phyloP scores from a whole-genome alignment of 2,797 vertebrate genomes.

The Antrozous pallidus region DNA sequence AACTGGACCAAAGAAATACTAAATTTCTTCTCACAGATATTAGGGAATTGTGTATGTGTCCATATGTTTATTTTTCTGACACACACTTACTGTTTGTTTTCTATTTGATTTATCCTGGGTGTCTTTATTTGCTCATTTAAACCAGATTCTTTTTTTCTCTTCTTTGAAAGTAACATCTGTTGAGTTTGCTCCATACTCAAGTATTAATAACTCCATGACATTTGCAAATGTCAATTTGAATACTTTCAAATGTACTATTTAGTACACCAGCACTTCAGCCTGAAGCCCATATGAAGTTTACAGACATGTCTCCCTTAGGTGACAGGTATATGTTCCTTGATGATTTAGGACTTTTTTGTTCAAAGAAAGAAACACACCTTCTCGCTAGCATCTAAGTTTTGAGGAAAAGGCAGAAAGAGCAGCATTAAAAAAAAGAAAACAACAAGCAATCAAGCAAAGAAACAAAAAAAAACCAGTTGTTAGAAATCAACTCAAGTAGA shows the following conservation, averaged over 20 bases:
- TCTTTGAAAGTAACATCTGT: constrained; percentile 23
- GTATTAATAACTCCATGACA: background rate
- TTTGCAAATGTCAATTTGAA: background rate
- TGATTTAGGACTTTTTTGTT: background rate
- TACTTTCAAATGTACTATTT: background rate
- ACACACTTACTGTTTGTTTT: constrained; percentile 22
- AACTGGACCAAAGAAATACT: background rate
- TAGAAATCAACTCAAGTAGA: background rate
- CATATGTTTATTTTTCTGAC: background rate
- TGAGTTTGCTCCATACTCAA: background rate
- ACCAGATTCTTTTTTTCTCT: background rate
- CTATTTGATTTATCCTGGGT: background rate
- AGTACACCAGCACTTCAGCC: background rate
- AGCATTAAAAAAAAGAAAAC: background rate
- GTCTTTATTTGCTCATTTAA: background rate
- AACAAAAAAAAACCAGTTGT: background rate
- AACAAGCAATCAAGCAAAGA: background rate
- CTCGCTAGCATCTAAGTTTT: background rate
- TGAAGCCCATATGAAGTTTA: background rate
- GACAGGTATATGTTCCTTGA: background rate
- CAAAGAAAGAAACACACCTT: background rate
- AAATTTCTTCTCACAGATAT: background rate
- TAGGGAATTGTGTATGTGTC: background rate
- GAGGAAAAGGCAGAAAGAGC: background rate
- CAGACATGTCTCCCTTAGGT: background rate